phyloP scores from a whole-genome alignment of 2,888 invertebrate genomes.

The Patella pellucida region DNA sequence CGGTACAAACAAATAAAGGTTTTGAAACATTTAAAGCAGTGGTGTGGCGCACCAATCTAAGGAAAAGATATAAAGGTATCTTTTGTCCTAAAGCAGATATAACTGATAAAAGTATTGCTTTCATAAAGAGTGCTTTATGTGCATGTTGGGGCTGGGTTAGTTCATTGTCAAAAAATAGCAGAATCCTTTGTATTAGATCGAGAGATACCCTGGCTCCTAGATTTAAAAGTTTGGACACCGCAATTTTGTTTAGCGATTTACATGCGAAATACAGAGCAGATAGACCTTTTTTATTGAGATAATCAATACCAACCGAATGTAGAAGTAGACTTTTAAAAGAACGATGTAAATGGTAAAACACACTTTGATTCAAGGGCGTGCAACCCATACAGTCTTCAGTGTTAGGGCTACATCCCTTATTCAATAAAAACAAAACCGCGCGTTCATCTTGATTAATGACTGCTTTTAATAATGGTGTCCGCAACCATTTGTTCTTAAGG shows the following conservation, averaged over 20 bases:
- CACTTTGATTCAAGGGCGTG: not conserved
- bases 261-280: not conserved
- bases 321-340: not conserved
- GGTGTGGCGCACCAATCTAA: not conserved
- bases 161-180: not conserved
- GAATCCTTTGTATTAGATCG: not conserved
- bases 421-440: not conserved
- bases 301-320: not conserved
- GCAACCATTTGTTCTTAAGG: not conserved
- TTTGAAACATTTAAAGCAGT: too few relatives aligned
- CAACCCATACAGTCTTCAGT: constrained; percentile 4
- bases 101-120: not conserved
- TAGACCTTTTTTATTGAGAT: not conserved
- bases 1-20: too few relatives aligned
- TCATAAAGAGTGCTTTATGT: not conserved
- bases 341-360: not conserved
- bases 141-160: too few relatives aligned
- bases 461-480: not conserved
- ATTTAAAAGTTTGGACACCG: not conserved
- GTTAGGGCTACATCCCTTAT: not conserved
- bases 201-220: not conserved
- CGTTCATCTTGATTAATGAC: not conserved
- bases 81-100: not conserved
- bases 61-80: not conserved
- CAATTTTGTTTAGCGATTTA: not conserved